These are phyloP conservation scores for Trichomalopsis sarcophagae DNA, from an alignment of 1,140 invertebrate genomes.

Conservation along the genomic window DNA sequence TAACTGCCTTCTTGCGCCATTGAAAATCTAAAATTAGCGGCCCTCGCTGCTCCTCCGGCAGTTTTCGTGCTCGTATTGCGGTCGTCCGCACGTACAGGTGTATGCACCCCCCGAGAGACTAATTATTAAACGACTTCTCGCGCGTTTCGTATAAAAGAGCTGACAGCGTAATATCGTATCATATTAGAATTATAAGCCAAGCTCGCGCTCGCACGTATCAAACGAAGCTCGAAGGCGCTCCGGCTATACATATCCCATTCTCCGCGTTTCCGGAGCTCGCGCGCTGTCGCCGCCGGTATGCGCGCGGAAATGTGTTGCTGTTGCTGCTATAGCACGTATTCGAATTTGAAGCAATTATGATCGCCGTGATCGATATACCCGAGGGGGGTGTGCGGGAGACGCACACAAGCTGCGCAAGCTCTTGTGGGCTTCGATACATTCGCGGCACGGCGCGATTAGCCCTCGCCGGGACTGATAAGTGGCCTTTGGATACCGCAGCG, in stretches of 20 bases:
- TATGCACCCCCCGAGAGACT: no score
- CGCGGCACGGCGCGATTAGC: constrained; percentile 15
- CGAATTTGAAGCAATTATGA: constrained; percentile 48
- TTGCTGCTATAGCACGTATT: neutral
- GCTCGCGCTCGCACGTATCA: neutral
- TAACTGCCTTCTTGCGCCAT: no score
- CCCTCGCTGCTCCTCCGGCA: no score
- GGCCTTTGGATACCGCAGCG: neutral
- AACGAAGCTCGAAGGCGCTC: constrained; percentile 11
- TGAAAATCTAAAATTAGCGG: no score
- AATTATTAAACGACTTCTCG: neutral
- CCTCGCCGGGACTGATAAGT: constrained; percentile 18
- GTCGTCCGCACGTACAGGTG: no score
- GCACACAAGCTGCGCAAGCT: neutral
- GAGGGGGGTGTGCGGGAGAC: no score
- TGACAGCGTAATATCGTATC: no score
- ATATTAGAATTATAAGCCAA: no score
- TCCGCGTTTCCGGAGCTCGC: constrained; percentile 3
- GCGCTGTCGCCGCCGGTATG: neutral
- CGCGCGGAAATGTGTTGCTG: neutral
- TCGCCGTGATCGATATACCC: constrained; percentile 28
- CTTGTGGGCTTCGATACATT: neutral
- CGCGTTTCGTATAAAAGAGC: no score
- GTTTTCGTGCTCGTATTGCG: no score
- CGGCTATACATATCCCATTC: neutral